Conservation (phyloP, 2,888 invertebrate genomes). For the Cremastinae sp. region DNA sequence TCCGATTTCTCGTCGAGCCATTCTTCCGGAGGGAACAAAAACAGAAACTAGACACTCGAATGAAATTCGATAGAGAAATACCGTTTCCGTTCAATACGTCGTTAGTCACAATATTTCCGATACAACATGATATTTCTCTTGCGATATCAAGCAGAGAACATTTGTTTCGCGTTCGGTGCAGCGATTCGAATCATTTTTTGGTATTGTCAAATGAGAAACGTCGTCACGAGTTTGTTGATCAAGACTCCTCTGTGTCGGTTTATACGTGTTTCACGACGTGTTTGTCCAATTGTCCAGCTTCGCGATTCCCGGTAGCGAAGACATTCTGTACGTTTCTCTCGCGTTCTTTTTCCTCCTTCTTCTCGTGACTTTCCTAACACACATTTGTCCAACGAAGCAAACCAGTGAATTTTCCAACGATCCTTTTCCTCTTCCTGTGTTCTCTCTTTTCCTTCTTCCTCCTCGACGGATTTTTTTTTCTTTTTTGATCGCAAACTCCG, state of each 20-base stretch:
- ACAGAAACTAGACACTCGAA: not conserved
- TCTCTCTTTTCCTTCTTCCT: slow-evolving; percentile 1
- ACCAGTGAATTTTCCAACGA: slow-evolving; percentile 11
- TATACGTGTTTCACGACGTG: slow-evolving; percentile 2
- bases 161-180: no score
- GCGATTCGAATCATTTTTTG: no score
- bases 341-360: slow-evolving; percentile 24
- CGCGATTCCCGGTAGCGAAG: slow-evolving; percentile 11
- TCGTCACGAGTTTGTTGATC: not conserved
- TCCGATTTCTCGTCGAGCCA: slow-evolving; percentile 61
- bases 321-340: not conserved
- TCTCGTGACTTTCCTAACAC: slow-evolving; percentile 47
- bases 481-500: slow-evolving; percentile 59
- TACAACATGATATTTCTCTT: no score
- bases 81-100: not conserved
- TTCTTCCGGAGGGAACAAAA: slow-evolving; percentile 23
- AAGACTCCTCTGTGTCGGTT: not conserved
- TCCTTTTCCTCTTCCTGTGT: slow-evolving; percentile 12
- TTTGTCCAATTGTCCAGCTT: slow-evolving; percentile 12
- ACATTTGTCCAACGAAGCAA: slow-evolving; percentile 40
- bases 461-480: slow-evolving; percentile 8
- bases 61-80: not conserved
- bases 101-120: no score
- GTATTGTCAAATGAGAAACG: not conserved
- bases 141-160: no score